Conservation (phyloP, 2,888 invertebrate species). For the Boloria euphrosyne region DNA sequence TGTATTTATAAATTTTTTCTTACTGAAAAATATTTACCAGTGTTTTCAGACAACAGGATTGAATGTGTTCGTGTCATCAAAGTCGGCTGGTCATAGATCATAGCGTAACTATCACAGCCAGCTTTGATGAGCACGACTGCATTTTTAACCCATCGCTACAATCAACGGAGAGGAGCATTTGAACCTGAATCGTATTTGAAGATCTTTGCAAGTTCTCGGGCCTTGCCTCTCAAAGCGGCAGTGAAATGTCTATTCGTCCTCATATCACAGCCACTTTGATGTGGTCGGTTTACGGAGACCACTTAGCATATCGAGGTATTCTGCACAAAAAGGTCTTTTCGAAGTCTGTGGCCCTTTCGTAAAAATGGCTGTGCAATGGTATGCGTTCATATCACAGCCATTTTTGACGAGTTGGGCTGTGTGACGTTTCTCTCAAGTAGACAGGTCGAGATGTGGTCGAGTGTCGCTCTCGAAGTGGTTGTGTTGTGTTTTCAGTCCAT, state of each 20-base stretch:
- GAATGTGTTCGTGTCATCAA: slow-evolving; percentile 86
- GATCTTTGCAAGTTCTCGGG: slow-evolving; percentile 67
- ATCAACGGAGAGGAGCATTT: background rate
- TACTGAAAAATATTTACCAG: background rate
- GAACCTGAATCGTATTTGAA: background rate
- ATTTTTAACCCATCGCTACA: slow-evolving; percentile 49
- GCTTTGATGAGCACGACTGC: slow-evolving; percentile 95
- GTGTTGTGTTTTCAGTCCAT: slow-evolving; percentile 90
- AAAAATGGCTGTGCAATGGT: slow-evolving; percentile 80
- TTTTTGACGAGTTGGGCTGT: slow-evolving; percentile 95
- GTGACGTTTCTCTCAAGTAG: slow-evolving; percentile 52
- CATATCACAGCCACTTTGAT: slow-evolving; percentile 99
- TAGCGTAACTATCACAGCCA: slow-evolving; percentile 93
- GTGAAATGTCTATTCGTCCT: slow-evolving; percentile 85
- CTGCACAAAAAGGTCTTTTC: slow-evolving; percentile 12
- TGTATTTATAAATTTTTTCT: background rate
- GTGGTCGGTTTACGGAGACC: slow-evolving; percentile 85
- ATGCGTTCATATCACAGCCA: slow-evolving; percentile 92
- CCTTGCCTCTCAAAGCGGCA: slow-evolving; percentile 92
- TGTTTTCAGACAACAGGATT: slow-evolving; percentile 18
- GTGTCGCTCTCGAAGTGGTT: slow-evolving; percentile 94
- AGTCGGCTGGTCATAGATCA: slow-evolving; percentile 91
- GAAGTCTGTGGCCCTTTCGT: slow-evolving; percentile 82
- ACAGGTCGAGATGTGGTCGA: slow-evolving; percentile 40
- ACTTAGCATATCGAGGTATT: slow-evolving; percentile 17